Evolutionary conservation across 2,797 vertebrate genomes (phyloP), one percentile per base, ranked within the genome.

Genomic region (Avahi laniger): DNA sequence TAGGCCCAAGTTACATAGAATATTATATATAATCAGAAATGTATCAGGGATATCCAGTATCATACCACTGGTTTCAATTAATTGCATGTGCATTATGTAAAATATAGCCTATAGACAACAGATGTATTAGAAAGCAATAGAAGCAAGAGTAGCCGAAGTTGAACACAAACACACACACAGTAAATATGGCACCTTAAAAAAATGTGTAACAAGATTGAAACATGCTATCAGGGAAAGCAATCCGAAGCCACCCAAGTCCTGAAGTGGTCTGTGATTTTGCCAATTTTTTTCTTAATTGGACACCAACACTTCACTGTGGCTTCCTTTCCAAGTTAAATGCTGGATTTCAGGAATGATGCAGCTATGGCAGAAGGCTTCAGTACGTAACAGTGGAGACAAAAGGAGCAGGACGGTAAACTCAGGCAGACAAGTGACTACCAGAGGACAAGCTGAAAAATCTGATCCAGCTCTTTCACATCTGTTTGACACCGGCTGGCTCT

Each of bases 301-400:
- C 85, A 93, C 63, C 78, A 89, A 73, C 54, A 91, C 78, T 89
- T 91, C 61, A 61, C n/a, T 82, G 52, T 72, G 28, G 41, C 61
- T 59, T 96, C 83, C 61, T 88, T 86, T 79, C 30, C 61, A 33
- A 91, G 80, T 79, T 80, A 89, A 94, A 93, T 22, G 41, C 48
- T 92, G 59, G 43, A 88, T 80, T 94, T 93, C 69, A 83, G 65
- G 38, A 96, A 94, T 69, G 84, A 89, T 41, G 50, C 41, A 72
- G 30, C 81, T 70, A 35, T 1, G 67, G 26, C 3, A 18, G 41
- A 86, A 95, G 69, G 38, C 48, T 94, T 91, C 80, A 81, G 35
- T 75, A 88, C 91, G 92, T 43, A 10, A 7, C 28, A 4, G 52
- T 35, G 18, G 65, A 96, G 87, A 98, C 95, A 93, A 96, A 97